Evolutionary conservation across 2,888 invertebrate genomes (phyloP), one percentile per base, ranked within the genome.

Genomic region (Dexiosoma caninum): DNA sequence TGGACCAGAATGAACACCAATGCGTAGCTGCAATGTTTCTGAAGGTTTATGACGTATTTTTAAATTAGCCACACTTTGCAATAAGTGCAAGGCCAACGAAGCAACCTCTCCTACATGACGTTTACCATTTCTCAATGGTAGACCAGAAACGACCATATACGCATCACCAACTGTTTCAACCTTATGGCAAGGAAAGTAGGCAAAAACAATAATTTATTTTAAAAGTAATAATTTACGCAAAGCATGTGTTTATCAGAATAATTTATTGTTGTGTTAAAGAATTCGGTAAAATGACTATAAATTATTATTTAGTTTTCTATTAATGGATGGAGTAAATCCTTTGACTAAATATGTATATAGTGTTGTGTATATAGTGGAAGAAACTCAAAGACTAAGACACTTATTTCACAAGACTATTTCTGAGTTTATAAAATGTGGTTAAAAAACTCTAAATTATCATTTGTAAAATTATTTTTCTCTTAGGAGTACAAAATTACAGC

Each of bases 101-200:
- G 95, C 95, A 30, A 96, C 94, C 88, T 95, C 95, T 0, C 94
- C 94, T 0, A 94, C 95, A 87, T 96, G 95, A 2, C 93, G 90
- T 64, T 94, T 93, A 0, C 94, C 93, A 87, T 94, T 95, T 59
- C 94, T 90, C 60, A 95, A 92, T 0, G 95, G 95, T 0, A 95
- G 89, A 0, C 95, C 95, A 10, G 95, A 95, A 0, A 94, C 95
- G 30, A 95, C 95, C 95, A 94, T 94, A 87, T 95, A 96, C 0
- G 95, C 95, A 85, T 95, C 95, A 0, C 95, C 95, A 85, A 95
- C 95, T 0, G 95, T 95, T 87, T 95, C 95, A 79, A 97, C 95
- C 88, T 89, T 23, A 19, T 37, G 9, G 16, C 60, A 37, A 40
- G 5, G 5, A 19, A 19, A 12, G 21, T 2, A 19, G 21, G 9